phyloP scores from a whole-genome alignment of 2,888 invertebrate species.

The Chesias legatella region DNA sequence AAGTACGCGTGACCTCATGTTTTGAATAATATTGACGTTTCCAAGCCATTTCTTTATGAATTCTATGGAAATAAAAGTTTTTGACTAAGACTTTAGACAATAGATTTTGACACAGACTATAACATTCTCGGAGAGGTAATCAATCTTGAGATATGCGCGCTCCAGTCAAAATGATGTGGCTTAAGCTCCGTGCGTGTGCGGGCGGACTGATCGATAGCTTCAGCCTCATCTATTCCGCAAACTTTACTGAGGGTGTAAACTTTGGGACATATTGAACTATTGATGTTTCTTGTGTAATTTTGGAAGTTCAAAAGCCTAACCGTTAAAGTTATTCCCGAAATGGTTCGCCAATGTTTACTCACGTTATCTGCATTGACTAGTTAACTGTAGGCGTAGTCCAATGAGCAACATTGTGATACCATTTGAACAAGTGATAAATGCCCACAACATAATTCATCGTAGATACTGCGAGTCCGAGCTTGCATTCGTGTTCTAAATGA shows the following conservation, averaged over 20 bases:
- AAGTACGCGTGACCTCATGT: too few species aligned
- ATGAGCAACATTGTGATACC: slow-evolving; percentile 6
- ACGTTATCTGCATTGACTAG: slow-evolving; percentile 1
- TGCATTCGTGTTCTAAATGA: slow-evolving; percentile 8
- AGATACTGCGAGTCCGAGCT: slow-evolving; percentile 4
- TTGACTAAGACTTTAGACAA: too few species aligned
- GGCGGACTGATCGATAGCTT: slow-evolving; percentile 23
- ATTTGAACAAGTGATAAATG: slow-evolving; percentile 17
- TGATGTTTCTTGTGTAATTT: too few species aligned
- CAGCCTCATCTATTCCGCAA: slow-evolving; percentile 6
- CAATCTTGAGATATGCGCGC: slow-evolving; percentile 20
- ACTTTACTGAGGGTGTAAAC: slow-evolving; percentile 1
- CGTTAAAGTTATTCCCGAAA: neutral
- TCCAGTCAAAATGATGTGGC: slow-evolving; percentile 19
- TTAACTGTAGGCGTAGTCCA: slow-evolving; percentile 9
- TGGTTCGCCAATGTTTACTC: slow-evolving; percentile 1
- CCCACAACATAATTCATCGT: slow-evolving; percentile 9
- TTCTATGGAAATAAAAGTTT: too few species aligned
- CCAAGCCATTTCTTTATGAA: too few species aligned
- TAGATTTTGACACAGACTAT: too few species aligned
- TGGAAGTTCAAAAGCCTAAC: too few species aligned
- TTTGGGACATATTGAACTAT: too few species aligned
- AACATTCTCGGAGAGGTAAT: slow-evolving; percentile 11
- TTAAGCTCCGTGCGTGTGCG: slow-evolving; percentile 15
- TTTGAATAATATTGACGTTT: too few species aligned